phyloP scores from a whole-genome alignment of 2,797 vertebrate species.

The Prunella strophiata region DNA sequence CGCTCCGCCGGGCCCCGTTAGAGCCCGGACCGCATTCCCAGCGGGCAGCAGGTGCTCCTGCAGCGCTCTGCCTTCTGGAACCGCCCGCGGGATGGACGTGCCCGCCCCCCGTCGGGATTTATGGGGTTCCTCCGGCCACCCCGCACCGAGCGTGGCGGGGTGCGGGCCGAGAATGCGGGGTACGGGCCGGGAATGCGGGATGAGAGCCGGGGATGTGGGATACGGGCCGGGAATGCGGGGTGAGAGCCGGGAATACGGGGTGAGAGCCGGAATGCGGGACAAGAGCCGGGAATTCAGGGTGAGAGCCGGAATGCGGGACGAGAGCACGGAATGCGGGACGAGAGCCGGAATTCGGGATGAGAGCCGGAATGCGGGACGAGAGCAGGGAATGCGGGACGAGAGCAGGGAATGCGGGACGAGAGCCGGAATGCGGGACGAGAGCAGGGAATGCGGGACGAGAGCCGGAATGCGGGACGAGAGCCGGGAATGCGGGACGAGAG shows the following conservation, averaged over 20 bases:
- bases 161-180: fast-evolving
- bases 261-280: background rate
- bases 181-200: fast-evolving
- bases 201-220: fast-evolving
- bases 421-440: background rate
- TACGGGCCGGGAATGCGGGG: fast-evolving
- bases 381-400: fast-evolving
- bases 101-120: background rate
- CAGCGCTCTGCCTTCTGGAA: background rate
- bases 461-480: fast-evolving
- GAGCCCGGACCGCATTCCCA: too few species aligned
- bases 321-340: background rate
- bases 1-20: background rate
- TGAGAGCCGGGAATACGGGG: background rate
- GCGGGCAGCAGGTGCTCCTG: background rate
- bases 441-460: too few species aligned
- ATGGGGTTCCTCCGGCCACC: background rate
- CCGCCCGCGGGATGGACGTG: background rate
- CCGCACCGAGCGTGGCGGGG: background rate
- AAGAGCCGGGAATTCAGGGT: fast-evolving
- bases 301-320: background rate
- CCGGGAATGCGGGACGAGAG: fast-evolving
- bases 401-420: background rate
- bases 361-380: too few species aligned
- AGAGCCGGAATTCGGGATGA: too few species aligned